Evolutionary conservation across 2,888 invertebrate species (phyloP).

Genomic region (Teinopalpus imperialis): DNA sequence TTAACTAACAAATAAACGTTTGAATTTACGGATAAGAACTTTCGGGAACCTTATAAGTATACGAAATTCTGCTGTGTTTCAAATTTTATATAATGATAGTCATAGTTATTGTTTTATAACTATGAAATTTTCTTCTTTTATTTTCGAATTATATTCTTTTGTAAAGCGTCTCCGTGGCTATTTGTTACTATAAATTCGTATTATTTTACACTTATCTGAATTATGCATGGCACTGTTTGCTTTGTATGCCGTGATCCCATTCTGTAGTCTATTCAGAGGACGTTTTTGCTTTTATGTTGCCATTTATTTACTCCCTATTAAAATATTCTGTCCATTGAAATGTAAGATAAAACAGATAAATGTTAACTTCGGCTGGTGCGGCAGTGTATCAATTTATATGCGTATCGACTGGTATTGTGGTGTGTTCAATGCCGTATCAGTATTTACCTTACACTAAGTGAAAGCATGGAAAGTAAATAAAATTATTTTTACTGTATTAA

Average conservation of each 20-base stretch:
- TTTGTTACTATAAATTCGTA: constrained; percentile 20
- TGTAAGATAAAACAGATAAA: constrained; percentile 16
- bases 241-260: constrained; percentile 41
- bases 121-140: too few species aligned
- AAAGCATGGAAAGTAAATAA: too few species aligned
- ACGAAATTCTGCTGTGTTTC: too few species aligned
- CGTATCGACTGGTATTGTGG: constrained; percentile 8
- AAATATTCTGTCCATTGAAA: constrained; percentile 26
- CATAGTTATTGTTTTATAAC: too few species aligned
- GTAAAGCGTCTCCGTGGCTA: not conserved
- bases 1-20: too few species aligned
- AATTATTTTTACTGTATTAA: too few species aligned
- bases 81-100: too few species aligned
- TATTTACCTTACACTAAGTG: not conserved
- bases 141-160: too few species aligned
- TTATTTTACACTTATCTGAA: constrained; percentile 29
- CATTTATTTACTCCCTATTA: constrained; percentile 46
- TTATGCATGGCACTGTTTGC: constrained; percentile 45
- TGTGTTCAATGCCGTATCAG: constrained; percentile 1
- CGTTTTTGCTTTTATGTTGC: constrained; percentile 52
- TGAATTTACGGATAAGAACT: too few species aligned
- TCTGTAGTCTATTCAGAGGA: constrained; percentile 46
- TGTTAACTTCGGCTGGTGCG: constrained; percentile 9
- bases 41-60: too few species aligned
- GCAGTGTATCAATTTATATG: constrained; percentile 14